A percentile compares a stretch with the other conserved stretches of the same genome.
phyloP scores from a whole-genome alignment of 2,113 vertebrate genomes.

The Vulpes vulpes region DNA sequence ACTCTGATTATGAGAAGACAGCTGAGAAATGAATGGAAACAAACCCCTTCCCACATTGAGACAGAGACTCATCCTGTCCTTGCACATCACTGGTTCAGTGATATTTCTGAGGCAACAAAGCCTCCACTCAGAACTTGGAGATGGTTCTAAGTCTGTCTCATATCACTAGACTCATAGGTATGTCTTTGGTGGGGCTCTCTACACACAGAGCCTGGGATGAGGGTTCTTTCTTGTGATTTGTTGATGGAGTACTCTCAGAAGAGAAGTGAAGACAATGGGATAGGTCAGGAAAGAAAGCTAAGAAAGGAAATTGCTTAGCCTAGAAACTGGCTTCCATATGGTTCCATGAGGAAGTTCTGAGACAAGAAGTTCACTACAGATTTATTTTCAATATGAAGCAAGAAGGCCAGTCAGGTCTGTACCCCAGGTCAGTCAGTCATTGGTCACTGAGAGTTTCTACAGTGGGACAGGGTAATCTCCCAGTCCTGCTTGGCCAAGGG shows the following conservation, averaged over 20 bases:
- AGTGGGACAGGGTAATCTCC: background rate
- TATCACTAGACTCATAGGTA: background rate
- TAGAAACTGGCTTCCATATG: background rate
- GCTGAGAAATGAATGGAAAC: background rate
- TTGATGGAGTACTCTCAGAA: background rate
- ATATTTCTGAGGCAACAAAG: background rate
- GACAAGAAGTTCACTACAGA: background rate
- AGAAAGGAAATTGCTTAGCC: background rate
- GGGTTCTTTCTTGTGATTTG: background rate
- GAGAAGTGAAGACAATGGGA: background rate
- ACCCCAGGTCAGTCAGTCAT: background rate
- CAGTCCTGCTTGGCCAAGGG: background rate
- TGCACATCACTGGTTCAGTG: background rate
- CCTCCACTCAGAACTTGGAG: background rate
- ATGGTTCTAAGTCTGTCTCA: background rate
- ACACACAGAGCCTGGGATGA: background rate
- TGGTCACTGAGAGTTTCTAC: background rate
- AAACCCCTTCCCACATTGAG: background rate
- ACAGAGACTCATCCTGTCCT: background rate
- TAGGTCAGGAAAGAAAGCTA: background rate
- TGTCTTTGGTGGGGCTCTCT: background rate
- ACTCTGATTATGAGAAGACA: conserved; percentile 13
- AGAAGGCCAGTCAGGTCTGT: background rate
- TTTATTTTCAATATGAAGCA: background rate
- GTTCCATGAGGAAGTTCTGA: background rate